Base-by-base conservation (phyloP, 2,888 invertebrate species). In the Abrostola triplasia region DNA sequence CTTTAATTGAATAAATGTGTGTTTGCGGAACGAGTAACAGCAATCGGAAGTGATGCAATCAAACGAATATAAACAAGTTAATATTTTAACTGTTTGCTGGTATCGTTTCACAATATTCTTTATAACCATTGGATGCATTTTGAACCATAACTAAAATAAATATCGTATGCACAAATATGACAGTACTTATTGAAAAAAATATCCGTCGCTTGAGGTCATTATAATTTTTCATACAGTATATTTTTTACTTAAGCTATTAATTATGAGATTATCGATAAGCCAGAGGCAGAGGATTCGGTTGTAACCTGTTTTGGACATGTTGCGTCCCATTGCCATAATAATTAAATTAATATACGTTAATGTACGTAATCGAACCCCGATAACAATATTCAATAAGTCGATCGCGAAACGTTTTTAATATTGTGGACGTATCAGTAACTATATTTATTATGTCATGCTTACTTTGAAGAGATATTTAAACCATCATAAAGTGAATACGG, bases 261-360 rank as follows among this genome's bases (percentile, higher is more conserved):
- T 76, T 76, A 76, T 52, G 57, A 70, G 70, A 76, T 76, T 71
- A 76, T 68, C 65, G 63, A 76, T 64, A 75, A 65, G 76, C 67
- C 64, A 70, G 63, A 59, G 63, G 64, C 67, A 70, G 60, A 65
- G 59, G 70, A 70, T 61, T 44, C 60, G 12, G 59, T 63, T 50
- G 41, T 6, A 52, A 54, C 73, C 38, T 50, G 65, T 72, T 63
- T 62, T 48, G 52, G 53, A 59, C 8, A 58, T 44, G 65, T 74
- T 68, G 47, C 72, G 44, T 73, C 70, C 73, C 42, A 52, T 40
- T 62, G 59, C 70, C 61, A 59, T 73, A 66, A 65, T 68, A 65
- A 76, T 73, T 71, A 65, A 70, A 64, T 58, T 68, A 64, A 72
- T 72, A 65, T 38, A 48, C 53, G 48, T 35, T 36, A 49, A 37